Percentiles rank a stretch among this genome's conserved stretches.
Evolutionary conservation across 2,113 vertebrate genomes (phyloP).

Genomic region (Tautogolabrus adspersus): DNA sequence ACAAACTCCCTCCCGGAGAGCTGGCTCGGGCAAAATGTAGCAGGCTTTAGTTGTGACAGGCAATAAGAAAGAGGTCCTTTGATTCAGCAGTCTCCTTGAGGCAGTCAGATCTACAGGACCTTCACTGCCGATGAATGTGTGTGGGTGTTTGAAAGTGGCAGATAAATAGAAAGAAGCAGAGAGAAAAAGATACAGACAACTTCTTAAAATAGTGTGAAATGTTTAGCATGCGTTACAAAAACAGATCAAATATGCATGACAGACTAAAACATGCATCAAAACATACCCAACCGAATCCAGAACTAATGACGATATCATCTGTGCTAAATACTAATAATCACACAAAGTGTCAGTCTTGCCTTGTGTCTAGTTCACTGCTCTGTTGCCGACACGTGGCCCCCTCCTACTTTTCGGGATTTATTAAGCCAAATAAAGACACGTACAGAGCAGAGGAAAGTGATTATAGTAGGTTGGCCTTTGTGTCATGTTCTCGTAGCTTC

Average conservation of each 20-base stretch:
- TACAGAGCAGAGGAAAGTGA: slow-evolving; percentile 13
- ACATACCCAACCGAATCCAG: too few relatives aligned
- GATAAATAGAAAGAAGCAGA: slow-evolving; percentile 41
- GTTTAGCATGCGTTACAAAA: slow-evolving; percentile 7
- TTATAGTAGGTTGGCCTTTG: not conserved
- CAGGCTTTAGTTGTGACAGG: slow-evolving; percentile 40
- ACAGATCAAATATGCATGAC: not conserved
- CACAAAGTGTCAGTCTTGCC: not conserved
- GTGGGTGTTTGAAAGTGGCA: slow-evolving; percentile 46
- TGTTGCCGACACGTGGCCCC: not conserved
- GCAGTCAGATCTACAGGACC: slow-evolving; percentile 44
- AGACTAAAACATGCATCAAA: not conserved
- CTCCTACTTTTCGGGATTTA: slow-evolving; percentile 6
- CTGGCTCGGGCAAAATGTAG: slow-evolving; percentile 19
- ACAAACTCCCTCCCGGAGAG: slow-evolving; percentile 9
- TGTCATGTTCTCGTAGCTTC: not conserved
- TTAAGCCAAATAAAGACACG: slow-evolving; percentile 7
- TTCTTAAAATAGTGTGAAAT: slow-evolving; percentile 13
- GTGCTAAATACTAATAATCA: not conserved
- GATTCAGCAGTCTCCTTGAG: slow-evolving; percentile 58
- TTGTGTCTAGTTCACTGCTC: not conserved
- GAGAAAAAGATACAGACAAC: slow-evolving; percentile 26
- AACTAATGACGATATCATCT: not conserved
- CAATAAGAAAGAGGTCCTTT: slow-evolving; percentile 67
- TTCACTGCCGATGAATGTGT: slow-evolving; percentile 52